Base-by-base conservation (phyloP, 2,888 invertebrate genomes). In the Lasioglossum morio region DNA sequence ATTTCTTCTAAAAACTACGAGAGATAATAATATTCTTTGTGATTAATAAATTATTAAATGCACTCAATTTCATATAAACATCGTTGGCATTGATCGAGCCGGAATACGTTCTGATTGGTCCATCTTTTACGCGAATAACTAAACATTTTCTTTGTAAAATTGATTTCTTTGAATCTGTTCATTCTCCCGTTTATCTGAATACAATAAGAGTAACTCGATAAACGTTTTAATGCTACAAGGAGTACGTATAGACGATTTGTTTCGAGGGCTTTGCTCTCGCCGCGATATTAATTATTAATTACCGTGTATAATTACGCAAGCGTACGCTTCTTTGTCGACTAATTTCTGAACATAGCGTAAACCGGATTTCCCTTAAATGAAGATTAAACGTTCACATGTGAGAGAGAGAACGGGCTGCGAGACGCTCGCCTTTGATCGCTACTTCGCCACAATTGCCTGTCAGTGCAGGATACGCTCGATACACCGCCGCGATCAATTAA, bases 401-500 rank as follows among this genome's bases (percentile, higher is more conserved):
- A 48, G 73, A 74, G 70, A 74, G 48, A 74, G 70, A 74, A 40
- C 43, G 40, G 70, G 60, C 75, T 48, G 40, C 43, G 53, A 81
- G 76, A 69, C 27, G 76, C 30, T 12, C 43, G 60, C 74, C 81
- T 87, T 87, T 86, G 86, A 84, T 81, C 87, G 77, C 46, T 74
- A 57, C 85, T 80, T 80, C 53, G 75, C 85, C 82, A 23, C 82
- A 75, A 85, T 87, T 86, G 75, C 72, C 80, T 81, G 75, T 63
- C 81, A 60, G 81, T 46, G 77, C 77, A 77, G 66, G 63, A 46
- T 43, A 74, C 73, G 77, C 48, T 72, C 72, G 34, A 69, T 76
- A 48, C 76, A 82, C 60, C 19, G 66, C 46, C 8, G 63, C 37
- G 63, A 81, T 84, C 70, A 84, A 82, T 84, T 84, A 88, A 82